Base-by-base conservation (phyloP, 1,140 invertebrate genomes). In the Solen grandis region DNA sequence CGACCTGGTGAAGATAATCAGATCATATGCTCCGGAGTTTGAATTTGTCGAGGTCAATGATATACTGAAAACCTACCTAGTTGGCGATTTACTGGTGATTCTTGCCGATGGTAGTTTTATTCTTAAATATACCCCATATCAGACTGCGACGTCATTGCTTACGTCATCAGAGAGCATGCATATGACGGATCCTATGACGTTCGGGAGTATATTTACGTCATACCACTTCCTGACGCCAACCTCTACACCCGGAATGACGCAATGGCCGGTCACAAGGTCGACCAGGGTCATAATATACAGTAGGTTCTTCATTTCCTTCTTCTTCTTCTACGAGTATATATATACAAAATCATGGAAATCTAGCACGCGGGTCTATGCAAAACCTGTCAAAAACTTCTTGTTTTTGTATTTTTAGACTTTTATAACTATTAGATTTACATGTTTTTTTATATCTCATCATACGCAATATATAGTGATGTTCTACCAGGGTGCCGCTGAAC, bases 71-170 rank as follows among this genome's bases (percentile, higher is more conserved):
- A 80, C 77, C 22, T 80, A 80, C 36, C 41, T 80, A 8, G 68
- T 80, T 22, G 77, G 77, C 5, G 77, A 80, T 54, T 36, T 80
- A 2, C 59, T 80, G 13, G 69, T 80, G 5, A 80, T 80, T 36
- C 66, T 80, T 4, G 75, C 75, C 35, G 77, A 80, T 38, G 77
- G 77, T 13, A 62, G 57, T 54, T 73, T 72, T 54, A 66, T 80
- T 0, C 0, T 80, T 2, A 29, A 25, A 5, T 73, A 80, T 27
- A 80, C 68, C 5, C 69, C 77, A 5, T 80, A 80, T 46, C 16
- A 80, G 25, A 73, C 69, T 14, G 54, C 77, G 0, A 73, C 77
- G 4, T 62, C 77, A n/a, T n/a, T 65, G 35, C 55, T 62, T 13
- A 55, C 69, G 5, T 65, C 77, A n/a, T 31, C 77, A n/a, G 68